Conservation (phyloP, 2,797 vertebrate species). For the Borostomias antarcticus region DNA sequence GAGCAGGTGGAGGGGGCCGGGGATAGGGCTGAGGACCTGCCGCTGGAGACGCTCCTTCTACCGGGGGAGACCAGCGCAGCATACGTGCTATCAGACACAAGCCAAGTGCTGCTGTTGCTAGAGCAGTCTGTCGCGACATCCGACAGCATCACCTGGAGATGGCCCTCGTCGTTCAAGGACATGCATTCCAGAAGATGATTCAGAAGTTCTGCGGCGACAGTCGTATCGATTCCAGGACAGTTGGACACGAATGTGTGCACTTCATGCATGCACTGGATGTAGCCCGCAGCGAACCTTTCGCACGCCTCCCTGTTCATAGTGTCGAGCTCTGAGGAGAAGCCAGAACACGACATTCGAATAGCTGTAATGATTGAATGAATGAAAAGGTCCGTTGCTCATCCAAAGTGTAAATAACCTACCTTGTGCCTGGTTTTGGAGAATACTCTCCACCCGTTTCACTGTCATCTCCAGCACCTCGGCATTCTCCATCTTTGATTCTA, state of each 20-base stretch:
- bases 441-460: slow-evolving; percentile 87
- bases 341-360: neutral
- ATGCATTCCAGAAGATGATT: slow-evolving; percentile 95
- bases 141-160: slow-evolving; percentile 81
- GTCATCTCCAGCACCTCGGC: slow-evolving; percentile 95
- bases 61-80: slow-evolving; percentile 45
- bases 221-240: slow-evolving; percentile 88
- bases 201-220: slow-evolving; percentile 88
- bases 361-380: neutral
- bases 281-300: slow-evolving; percentile 93
- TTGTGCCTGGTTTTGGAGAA: slow-evolving; percentile 79
- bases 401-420: slow-evolving; percentile 66
- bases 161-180: slow-evolving; percentile 87
- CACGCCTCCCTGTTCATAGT: slow-evolving; percentile 83
- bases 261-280: slow-evolving; percentile 98
- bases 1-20: slow-evolving; percentile 60
- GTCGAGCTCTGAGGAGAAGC: slow-evolving; percentile 79
- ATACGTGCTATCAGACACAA: slow-evolving; percentile 44
- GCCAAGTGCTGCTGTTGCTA: slow-evolving; percentile 58
- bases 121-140: slow-evolving; percentile 74
- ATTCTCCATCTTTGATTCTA: slow-evolving; percentile 93
- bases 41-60: slow-evolving; percentile 50
- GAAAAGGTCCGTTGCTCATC: neutral
- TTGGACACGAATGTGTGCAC: slow-evolving; percentile 95
- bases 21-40: slow-evolving; percentile 55